Percentiles rank a stretch among this genome's conserved stretches.
These are phyloP conservation scores for Coregonus suidteri DNA, from an alignment of 2,797 vertebrate genomes.

Conservation along the genomic window DNA sequence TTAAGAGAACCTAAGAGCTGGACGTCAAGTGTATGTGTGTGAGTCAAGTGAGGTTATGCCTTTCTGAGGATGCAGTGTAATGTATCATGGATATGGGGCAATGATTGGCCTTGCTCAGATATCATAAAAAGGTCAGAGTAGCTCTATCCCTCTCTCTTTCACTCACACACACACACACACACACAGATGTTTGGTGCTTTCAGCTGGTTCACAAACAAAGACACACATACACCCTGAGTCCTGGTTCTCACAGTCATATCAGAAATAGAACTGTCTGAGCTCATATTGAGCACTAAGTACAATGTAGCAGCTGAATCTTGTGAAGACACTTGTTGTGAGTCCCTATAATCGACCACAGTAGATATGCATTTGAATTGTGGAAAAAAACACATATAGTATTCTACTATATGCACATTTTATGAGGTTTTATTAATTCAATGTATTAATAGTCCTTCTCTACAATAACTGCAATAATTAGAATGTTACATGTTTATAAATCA, in stretches of 20 bases:
- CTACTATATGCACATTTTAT: too few relatives aligned
- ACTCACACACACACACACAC: not conserved
- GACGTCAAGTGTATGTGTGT: not conserved
- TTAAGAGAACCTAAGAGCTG: too few relatives aligned
- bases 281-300: not conserved
- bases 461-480: not conserved
- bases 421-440: too few relatives aligned
- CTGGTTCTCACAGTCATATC: not conserved
- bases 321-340: too few relatives aligned
- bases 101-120: not conserved
- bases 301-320: too few relatives aligned
- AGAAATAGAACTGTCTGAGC: not conserved
- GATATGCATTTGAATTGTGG: too few relatives aligned
- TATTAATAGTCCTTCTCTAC: not conserved
- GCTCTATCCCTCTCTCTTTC: too few relatives aligned
- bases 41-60: not conserved
- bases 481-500: too few relatives aligned
- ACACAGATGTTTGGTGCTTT: not conserved
- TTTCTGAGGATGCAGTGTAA: not conserved
- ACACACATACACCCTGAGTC: not conserved
- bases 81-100: not conserved
- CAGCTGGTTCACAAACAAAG: not conserved
- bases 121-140: not conserved
- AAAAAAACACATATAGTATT: too few relatives aligned
- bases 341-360: too few relatives aligned